These are phyloP conservation scores for Drosophila burlai DNA, from an alignment of 1,140 invertebrate species.

Conservation along the genomic window DNA sequence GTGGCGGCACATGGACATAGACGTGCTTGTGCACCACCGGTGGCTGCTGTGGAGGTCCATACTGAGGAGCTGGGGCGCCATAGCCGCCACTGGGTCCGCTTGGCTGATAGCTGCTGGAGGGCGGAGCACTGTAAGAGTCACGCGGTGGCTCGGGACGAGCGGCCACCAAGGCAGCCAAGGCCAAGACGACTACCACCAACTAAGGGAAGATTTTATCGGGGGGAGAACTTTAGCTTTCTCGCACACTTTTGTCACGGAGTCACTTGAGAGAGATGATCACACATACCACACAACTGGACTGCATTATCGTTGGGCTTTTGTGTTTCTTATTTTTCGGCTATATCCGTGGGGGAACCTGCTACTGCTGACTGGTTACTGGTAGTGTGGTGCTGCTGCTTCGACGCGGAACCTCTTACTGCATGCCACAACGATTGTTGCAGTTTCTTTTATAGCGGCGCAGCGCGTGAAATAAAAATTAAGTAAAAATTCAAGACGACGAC, in stretches of 20 bases:
- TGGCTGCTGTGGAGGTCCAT: conserved; percentile 90
- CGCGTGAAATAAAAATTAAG: conserved; percentile 80
- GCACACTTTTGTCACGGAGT: neutral
- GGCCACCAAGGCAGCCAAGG: conserved; percentile 63
- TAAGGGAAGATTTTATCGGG: conserved; percentile 15
- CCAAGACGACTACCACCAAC: conserved; percentile 78
- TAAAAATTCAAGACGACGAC: conserved; percentile 70
- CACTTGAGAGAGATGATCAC: conserved; percentile 3
- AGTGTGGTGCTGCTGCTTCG: conserved; percentile 65
- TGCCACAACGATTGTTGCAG: conserved; percentile 79
- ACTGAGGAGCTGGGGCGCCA: conserved; percentile 88
- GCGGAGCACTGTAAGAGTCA: conserved; percentile 80
- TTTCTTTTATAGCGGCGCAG: conserved; percentile 83
- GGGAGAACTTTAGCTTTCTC: conserved; percentile 12
- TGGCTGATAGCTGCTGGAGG: conserved; percentile 75
- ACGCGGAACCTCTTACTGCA: conserved; percentile 84
- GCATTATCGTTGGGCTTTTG: conserved; percentile 61
- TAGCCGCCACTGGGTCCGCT: conserved; percentile 74
- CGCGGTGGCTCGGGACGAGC: conserved; percentile 81
- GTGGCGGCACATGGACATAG: conserved; percentile 94
- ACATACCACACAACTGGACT: conserved; percentile 83
- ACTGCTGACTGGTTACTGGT: conserved; percentile 15
- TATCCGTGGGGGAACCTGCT: conserved; percentile 49
- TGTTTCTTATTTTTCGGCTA: conserved; percentile 22
- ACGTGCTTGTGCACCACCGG: conserved; percentile 94